Base-by-base conservation (phyloP, 1,140 invertebrate genomes). In the Diuraphis noxia region DNA sequence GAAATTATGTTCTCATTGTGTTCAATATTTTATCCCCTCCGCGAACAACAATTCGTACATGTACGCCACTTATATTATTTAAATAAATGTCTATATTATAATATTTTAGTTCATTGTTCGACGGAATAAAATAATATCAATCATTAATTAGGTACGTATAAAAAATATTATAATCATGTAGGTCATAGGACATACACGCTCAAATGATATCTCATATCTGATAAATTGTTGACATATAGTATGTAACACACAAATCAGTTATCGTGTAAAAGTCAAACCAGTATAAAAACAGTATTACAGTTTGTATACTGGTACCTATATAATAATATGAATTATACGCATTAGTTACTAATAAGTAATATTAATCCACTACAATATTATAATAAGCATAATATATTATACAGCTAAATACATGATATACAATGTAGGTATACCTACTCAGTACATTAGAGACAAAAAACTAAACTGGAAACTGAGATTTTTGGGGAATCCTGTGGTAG, bases 161-260 rank as follows among this genome's bases (percentile, higher is more conserved):
- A 43, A 43, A 34, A 46, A 40, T 84, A n/a, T 21, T 84, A 43
- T 84, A 21, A 84, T 84, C 82, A 19, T 84, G 19, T 43, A 34
- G 41, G 82, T 43, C 41, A 84, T 84, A 43, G 30, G 30, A 34
- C 82, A 84, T 38, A n/a, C 17, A n/a, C 30, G 30, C 30, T 43
- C 17, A 13, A 84, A 84, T 30, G 38, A 84, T 84, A 84, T 84
- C 82, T 84, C 17, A 84, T 46, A 84, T 84, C 82, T 84, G 30
- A 84, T 46, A 84, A 84, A 43, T 84, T 84, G 17, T 84, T 84
- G 82, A 43, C 82, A 84, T 84, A 81, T 63, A 72, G 17, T 72
- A n/a, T 72, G n/a, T n/a, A n/a, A 72, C 17, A 34, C 34, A 25
- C 56, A 72, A 72, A 72, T 72, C 56, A 72, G 56, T n/a, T n/a